Conservation (phyloP, 1,140 invertebrate genomes). For the Periplaneta americana region DNA sequence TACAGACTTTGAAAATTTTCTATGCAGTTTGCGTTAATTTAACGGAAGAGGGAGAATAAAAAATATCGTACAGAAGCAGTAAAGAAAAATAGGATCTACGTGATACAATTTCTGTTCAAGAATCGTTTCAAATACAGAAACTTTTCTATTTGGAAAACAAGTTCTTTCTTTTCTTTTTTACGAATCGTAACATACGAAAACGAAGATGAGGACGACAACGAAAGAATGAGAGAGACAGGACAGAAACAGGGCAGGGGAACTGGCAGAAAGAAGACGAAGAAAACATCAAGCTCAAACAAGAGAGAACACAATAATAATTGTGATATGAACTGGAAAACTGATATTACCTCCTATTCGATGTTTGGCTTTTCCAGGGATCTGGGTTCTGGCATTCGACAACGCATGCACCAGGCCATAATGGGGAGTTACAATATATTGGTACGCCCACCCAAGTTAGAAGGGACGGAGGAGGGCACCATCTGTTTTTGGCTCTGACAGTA, state of each 20-base stretch:
- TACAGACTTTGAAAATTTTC: background rate
- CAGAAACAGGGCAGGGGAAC: background rate
- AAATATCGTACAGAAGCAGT: too few species aligned
- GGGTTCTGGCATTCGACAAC: background rate
- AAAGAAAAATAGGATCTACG: background rate
- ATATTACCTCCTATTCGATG: background rate
- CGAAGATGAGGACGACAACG: background rate
- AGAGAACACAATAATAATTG: background rate
- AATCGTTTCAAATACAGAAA: background rate
- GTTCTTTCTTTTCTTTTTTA: background rate
- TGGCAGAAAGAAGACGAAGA: too few species aligned
- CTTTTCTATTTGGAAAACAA: background rate
- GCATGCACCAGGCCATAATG: background rate
- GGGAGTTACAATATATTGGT: background rate
- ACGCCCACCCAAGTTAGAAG: background rate
- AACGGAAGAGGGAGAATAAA: background rate
- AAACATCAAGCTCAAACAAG: background rate
- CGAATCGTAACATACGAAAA: background rate
- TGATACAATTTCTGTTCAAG: background rate
- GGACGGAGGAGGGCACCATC: background rate
- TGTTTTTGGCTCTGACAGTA: background rate
- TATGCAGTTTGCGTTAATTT: background rate
- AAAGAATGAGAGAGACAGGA: background rate
- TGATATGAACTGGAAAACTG: background rate
- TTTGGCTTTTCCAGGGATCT: background rate